Percentiles rank a stretch among this genome's conserved stretches.
phyloP scores from a whole-genome alignment of 1,140 invertebrate species.

The Battus philenor region DNA sequence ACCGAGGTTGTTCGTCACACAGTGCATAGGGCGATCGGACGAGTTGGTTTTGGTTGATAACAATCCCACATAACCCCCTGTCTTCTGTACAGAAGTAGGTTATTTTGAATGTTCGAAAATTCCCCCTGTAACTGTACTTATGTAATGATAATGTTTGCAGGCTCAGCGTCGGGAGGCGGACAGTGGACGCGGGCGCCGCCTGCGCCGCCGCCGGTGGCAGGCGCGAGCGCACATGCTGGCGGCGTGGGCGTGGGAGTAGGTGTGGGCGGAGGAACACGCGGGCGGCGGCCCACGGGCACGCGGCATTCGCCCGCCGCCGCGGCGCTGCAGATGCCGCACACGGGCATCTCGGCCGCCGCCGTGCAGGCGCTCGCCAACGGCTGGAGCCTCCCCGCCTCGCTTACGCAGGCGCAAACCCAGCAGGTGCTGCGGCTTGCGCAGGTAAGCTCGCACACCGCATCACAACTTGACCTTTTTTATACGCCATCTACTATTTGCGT shows the following conservation, averaged over 20 bases:
- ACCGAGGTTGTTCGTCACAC: too few relatives aligned
- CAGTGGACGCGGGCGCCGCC: constrained; percentile 71
- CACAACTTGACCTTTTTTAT: not conserved
- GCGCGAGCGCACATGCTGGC: constrained; percentile 32
- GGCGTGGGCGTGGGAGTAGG: constrained; percentile 31
- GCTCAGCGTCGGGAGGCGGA: constrained; percentile 52
- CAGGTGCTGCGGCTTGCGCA: constrained; percentile 68
- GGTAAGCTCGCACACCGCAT: too few relatives aligned
- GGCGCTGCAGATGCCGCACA: constrained; percentile 59
- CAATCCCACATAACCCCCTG: too few relatives aligned
- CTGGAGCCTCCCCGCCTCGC: constrained; percentile 53
- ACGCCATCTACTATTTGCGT: not conserved
- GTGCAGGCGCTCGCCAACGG: constrained; percentile 65
- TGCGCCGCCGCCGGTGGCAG: constrained; percentile 54
- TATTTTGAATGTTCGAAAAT: too few relatives aligned
- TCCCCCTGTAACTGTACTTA: too few relatives aligned
- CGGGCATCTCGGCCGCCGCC: constrained; percentile 50
- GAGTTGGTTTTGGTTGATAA: too few relatives aligned
- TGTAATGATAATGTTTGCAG: constrained; percentile 26
- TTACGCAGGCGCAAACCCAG: constrained; percentile 65
- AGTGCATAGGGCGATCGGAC: too few relatives aligned
- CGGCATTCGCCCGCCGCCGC: constrained; percentile 46
- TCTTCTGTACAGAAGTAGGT: too few relatives aligned
- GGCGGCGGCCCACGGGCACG: constrained; percentile 34
- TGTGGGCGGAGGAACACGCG: constrained; percentile 34